Evolutionary conservation across 2,888 invertebrate genomes (phyloP).

Genomic region (Melinopterus prodromus): DNA sequence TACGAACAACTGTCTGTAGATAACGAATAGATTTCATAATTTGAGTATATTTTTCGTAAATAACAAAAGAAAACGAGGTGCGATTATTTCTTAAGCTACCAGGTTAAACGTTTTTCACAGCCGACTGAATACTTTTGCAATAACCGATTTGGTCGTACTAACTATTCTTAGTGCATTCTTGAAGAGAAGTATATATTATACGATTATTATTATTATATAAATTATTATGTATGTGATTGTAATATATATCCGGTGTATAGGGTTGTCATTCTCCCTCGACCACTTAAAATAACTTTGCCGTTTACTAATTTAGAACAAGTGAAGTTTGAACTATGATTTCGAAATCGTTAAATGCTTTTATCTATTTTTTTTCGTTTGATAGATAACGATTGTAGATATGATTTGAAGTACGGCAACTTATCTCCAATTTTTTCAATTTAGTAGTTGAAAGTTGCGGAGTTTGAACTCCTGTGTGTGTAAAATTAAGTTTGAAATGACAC

Average conservation of each 20-base stretch:
- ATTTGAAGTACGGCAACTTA: too few species aligned
- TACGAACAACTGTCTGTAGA: constrained; percentile 7
- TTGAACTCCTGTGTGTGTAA: too few species aligned
- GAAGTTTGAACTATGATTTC: not conserved
- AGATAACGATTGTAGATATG: too few species aligned
- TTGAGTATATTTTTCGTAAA: constrained; percentile 27
- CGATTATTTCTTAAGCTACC: constrained; percentile 14
- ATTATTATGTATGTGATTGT: constrained; percentile 37
- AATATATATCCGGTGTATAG: constrained; percentile 31
- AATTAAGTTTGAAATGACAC: too few species aligned
- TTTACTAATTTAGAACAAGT: not conserved
- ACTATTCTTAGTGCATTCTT: constrained; percentile 51
- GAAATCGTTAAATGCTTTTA: too few species aligned
- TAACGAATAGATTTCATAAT: constrained; percentile 27
- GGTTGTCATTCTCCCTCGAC: not conserved
- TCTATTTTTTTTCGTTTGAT: too few species aligned
- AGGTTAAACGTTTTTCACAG: not conserved
- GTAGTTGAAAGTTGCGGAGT: too few species aligned
- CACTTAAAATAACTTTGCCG: not conserved
- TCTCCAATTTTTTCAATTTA: too few species aligned
- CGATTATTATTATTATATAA: constrained; percentile 24
- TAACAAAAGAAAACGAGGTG: not conserved
- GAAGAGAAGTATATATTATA: constrained; percentile 31
- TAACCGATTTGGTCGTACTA: constrained; percentile 22
- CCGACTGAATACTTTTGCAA: constrained; percentile 40